Evolutionary conservation across 2,797 vertebrate species (phyloP).

Genomic region (Nannoperca australis): DNA sequence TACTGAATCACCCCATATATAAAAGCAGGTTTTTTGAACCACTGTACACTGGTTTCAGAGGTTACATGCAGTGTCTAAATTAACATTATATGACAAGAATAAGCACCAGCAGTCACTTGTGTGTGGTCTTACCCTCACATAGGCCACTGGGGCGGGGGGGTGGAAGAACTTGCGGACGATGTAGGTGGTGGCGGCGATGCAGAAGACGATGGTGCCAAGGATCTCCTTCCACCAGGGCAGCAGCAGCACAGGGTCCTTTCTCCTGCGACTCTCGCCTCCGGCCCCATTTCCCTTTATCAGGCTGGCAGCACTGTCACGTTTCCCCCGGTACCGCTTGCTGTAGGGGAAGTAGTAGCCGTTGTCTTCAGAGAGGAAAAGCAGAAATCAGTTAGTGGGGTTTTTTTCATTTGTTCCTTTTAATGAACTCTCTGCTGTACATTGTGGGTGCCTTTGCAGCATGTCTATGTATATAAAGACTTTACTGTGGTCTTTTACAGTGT

Average conservation of each 20-base stretch:
- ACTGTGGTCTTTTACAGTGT: not conserved
- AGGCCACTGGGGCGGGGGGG: constrained; percentile 86
- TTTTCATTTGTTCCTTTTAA: not conserved
- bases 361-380: constrained; percentile 80
- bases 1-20: not conserved
- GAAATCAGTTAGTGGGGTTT: not conserved
- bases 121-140: constrained; percentile 82
- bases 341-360: constrained; percentile 97
- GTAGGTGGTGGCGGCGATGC: constrained; percentile 94
- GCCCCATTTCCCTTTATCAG: constrained; percentile 83
- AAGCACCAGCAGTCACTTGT: not conserved
- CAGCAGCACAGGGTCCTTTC: constrained; percentile 95
- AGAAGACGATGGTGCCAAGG: constrained; percentile 93
- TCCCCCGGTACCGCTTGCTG: constrained; percentile 90
- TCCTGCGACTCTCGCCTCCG: constrained; percentile 83
- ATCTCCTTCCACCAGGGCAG: constrained; percentile 99
- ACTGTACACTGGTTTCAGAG: not conserved
- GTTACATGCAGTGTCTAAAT: not conserved
- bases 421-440: not conserved
- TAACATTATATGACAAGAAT: not conserved
- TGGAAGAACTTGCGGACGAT: constrained; percentile 97
- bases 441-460: not conserved
- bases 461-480: not conserved
- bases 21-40: not conserved
- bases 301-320: constrained; percentile 90